A percentile compares a stretch with the other conserved stretches of the same genome.
phyloP scores from a whole-genome alignment of 2,888 invertebrate genomes.

The Saturnia japonica region DNA sequence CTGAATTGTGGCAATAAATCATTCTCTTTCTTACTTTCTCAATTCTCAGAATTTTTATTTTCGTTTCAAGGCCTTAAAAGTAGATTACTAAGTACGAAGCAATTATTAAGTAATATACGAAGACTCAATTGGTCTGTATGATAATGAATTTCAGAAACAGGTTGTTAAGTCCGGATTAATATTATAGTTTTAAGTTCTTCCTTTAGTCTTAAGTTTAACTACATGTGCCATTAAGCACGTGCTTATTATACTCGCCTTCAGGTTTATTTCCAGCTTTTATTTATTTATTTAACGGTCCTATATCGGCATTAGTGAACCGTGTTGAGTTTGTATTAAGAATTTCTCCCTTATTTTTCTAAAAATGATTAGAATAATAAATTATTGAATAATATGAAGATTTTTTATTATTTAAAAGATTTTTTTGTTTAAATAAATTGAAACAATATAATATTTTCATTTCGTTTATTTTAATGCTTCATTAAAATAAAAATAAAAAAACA shows the following conservation, averaged over 20 bases:
- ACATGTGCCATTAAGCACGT: constrained; percentile 80
- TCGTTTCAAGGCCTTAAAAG: too few species aligned
- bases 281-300: constrained; percentile 57
- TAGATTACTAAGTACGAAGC: neutral
- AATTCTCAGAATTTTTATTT: too few species aligned
- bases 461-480: neutral
- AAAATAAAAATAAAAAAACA: neutral
- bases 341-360: neutral
- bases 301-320: neutral
- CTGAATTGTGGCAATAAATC: too few species aligned
- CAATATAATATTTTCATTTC: neutral
- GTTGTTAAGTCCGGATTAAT: constrained; percentile 11
- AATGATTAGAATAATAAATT: neutral
- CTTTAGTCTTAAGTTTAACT: constrained; percentile 60
- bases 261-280: constrained; percentile 52
- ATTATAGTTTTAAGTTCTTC: constrained; percentile 24
- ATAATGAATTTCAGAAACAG: constrained; percentile 20
- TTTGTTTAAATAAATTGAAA: neutral
- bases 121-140: neutral
- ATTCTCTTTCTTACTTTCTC: too few species aligned
- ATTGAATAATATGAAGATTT: neutral
- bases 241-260: constrained; percentile 56
- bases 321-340: constrained; percentile 8
- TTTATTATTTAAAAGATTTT: neutral
- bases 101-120: too few species aligned